Base-by-base conservation (phyloP, 2,888 invertebrate species). In the Pollenia griseotomentosa region DNA sequence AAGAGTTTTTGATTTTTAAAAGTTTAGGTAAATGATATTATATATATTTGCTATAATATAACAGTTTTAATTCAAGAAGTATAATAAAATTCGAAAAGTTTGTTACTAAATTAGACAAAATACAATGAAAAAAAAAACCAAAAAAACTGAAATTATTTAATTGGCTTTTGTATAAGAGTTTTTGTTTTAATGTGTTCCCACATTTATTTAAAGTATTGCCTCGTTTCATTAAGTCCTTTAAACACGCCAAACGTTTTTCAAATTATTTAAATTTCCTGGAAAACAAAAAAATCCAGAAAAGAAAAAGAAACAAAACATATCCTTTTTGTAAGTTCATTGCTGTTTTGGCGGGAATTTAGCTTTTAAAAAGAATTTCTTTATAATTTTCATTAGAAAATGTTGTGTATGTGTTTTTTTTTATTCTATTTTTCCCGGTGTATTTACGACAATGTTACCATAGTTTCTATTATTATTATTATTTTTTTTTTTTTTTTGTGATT, bases 301-400 rank as follows among this genome's bases (percentile, higher is more conserved):
- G n/a, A 66, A n/a, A n/a, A 70, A 51, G 11, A 53, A 70, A 48
- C 48, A 53, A 79, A 51, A 57, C 6, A 55, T 23, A 70, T 74
- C 84, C 74, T 77, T 63, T 51, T 16, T 63, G 51, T 46, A 84
- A 78, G 63, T 81, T 78, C 48, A 73, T 73, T 16, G 14, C 57
- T 48, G 83, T 87, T 87, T 83, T 85, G 88, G 88, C 88, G 85
- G 70, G 87, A 87, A 87, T 75, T 59, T 85, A 40, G 53, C 33
- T 85, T 68, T 71, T 63, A 53, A 68, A 59, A 23, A 73, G 66
- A 59, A 74, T 70, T 85, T 83, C 85, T 83, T 87, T 81, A 85
- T 83, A 85, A 84, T 82, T 83, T 82, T 86, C 85, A 81, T 84
- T 87, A 86, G 79, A 85, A 70, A 63, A 86, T 68, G 80, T 81